Evolutionary conservation across 2,888 invertebrate species (phyloP).

Genomic region (Rhagonycha lutea): DNA sequence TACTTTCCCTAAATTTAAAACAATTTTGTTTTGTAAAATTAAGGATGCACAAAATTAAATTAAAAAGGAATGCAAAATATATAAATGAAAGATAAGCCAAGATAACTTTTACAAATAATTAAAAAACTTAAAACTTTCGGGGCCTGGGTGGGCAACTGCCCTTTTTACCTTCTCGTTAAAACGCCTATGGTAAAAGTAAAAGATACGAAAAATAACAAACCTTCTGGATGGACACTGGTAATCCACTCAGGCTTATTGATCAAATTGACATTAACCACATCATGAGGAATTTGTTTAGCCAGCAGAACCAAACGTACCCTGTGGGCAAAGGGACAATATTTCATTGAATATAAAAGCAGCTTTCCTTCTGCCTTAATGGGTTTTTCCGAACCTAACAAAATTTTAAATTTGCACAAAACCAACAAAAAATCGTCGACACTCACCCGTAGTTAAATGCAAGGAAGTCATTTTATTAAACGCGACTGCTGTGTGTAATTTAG

Average conservation of each 20-base stretch:
- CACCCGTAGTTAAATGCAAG: not conserved
- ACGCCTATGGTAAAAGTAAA: too few relatives aligned
- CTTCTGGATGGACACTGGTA: conserved; percentile 63
- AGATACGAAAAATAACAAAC: conserved; percentile 49
- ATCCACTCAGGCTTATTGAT: conserved; percentile 86
- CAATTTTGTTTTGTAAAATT: not conserved
- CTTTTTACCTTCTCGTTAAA: too few relatives aligned
- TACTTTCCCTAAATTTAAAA: conserved; percentile 54
- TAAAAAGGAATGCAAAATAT: too few relatives aligned
- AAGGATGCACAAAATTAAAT: too few relatives aligned
- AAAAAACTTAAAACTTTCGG: conserved; percentile 59
- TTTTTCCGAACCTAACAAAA: conserved; percentile 63
- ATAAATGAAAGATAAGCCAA: too few relatives aligned
- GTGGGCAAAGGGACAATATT: conserved; percentile 84
- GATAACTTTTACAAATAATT: too few relatives aligned
- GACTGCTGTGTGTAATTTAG: not conserved
- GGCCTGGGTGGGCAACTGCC: conserved; percentile 54
- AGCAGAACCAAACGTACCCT: conserved; percentile 73
- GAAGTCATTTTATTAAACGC: not conserved
- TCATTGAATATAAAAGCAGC: conserved; percentile 79
- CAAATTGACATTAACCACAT: conserved; percentile 74
- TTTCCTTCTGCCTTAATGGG: conserved; percentile 67
- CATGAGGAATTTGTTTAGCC: conserved; percentile 77
- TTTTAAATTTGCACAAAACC: not conserved
- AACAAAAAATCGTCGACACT: not conserved